These are phyloP conservation scores for Hippocampus mohnikei DNA, from an alignment of 2,113 vertebrate genomes.

Conservation along the genomic window DNA sequence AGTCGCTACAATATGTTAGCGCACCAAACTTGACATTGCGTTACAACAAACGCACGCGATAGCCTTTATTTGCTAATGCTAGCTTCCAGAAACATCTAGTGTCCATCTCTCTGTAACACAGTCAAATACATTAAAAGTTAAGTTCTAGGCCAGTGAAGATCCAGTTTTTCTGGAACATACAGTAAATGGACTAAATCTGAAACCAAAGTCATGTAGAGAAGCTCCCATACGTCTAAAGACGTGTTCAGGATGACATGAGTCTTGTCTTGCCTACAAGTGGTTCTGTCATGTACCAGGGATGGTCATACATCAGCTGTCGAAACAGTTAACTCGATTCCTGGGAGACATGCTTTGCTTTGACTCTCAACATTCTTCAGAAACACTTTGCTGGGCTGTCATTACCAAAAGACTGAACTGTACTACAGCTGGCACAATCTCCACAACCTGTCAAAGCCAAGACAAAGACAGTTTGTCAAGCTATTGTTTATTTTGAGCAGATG, in stretches of 20 bases:
- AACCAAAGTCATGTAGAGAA: constrained; percentile 29
- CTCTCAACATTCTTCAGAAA: constrained; percentile 26
- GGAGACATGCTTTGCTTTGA: constrained; percentile 20
- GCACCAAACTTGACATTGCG: too few species aligned
- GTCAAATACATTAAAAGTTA: constrained; percentile 27
- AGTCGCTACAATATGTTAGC: too few species aligned
- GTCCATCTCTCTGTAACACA: neutral
- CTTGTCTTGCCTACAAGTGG: constrained; percentile 35
- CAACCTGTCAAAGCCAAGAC: constrained; percentile 9
- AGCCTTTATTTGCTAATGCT: too few species aligned
- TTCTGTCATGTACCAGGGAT: constrained; percentile 47
- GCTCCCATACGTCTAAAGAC: constrained; percentile 3
- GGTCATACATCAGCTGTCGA: constrained; percentile 48
- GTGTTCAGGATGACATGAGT: constrained; percentile 48
- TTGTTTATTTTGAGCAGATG: constrained; percentile 43
- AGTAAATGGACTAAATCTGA: constrained; percentile 42
- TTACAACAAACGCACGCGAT: too few species aligned
- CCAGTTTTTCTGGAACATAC: constrained; percentile 25
- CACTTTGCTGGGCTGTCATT: constrained; percentile 32
- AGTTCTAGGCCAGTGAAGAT: constrained; percentile 18
- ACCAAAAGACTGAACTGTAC: constrained; percentile 21
- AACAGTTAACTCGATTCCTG: constrained; percentile 41
- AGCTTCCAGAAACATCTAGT: too few species aligned
- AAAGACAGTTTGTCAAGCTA: constrained; percentile 19
- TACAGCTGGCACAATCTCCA: constrained; percentile 12